Percentiles rank a stretch among this genome's conserved stretches.
Evolutionary conservation across 2,888 invertebrate species (phyloP).

Genomic region (Eustalomyia histrio): DNA sequence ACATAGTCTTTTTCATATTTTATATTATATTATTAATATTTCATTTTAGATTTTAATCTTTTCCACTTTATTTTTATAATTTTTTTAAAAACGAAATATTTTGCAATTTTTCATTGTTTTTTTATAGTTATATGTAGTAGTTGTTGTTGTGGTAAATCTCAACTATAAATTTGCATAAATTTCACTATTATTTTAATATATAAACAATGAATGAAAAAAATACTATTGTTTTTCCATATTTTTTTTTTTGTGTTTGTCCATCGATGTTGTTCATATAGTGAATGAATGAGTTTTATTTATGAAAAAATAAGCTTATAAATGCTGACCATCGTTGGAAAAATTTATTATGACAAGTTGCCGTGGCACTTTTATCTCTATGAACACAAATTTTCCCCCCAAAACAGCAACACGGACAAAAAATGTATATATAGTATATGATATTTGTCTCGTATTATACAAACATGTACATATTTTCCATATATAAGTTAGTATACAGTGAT

Average conservation of each 20-base stretch:
- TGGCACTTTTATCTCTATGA: slow-evolving; percentile 77
- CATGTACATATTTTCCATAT: too few species aligned
- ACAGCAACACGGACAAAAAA: slow-evolving; percentile 61
- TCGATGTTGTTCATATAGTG: slow-evolving; percentile 38
- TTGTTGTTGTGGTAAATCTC: slow-evolving; percentile 62
- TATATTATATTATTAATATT: slow-evolving; percentile 42
- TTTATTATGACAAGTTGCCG: slow-evolving; percentile 78
- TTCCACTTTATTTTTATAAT: slow-evolving; percentile 41
- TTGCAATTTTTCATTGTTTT: slow-evolving; percentile 53
- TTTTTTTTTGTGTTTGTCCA: slow-evolving; percentile 12
- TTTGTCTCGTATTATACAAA: slow-evolving; percentile 34
- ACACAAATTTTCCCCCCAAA: slow-evolving; percentile 72
- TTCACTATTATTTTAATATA: slow-evolving; percentile 60
- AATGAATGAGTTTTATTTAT: slow-evolving; percentile 58
- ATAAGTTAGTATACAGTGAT: slow-evolving; percentile 4
- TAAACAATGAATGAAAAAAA: slow-evolving; percentile 55
- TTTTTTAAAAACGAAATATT: slow-evolving; percentile 9
- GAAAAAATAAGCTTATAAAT: slow-evolving; percentile 59
- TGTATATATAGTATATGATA: slow-evolving; percentile 26
- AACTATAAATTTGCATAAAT: slow-evolving; percentile 61
- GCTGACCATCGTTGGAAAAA: slow-evolving; percentile 66
- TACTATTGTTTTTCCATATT: slow-evolving; percentile 38
- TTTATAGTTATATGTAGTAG: slow-evolving; percentile 16
- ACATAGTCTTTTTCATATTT: not conserved
- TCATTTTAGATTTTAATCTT: slow-evolving; percentile 60